These are phyloP conservation scores for Zootoca vivipara DNA, from an alignment of 2,113 vertebrate species.

Conservation along the genomic window DNA sequence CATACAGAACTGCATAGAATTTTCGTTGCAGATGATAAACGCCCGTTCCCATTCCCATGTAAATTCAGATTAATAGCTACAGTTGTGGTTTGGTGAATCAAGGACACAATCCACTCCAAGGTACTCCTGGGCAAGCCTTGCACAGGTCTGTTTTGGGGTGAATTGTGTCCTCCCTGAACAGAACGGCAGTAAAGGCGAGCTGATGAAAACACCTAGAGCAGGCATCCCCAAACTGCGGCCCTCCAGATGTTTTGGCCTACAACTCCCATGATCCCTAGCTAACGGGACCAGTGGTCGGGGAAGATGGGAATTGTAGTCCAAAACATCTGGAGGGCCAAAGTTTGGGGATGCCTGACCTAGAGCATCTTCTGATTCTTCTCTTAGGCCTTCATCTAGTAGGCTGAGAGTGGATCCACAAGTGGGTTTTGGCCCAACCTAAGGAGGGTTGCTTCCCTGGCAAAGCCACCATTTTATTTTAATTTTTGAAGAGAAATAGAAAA, in stretches of 20 bases:
- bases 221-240: not conserved
- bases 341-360: not conserved
- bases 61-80: not conserved
- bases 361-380: not conserved
- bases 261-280: too few species aligned
- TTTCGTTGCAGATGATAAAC: not conserved
- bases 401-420: not conserved
- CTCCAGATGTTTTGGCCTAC: too few species aligned
- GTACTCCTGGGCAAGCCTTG: not conserved
- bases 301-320: too few species aligned
- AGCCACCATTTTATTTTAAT: not conserved
- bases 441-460: not conserved
- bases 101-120: not conserved
- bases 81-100: not conserved
- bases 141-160: not conserved
- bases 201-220: not conserved
- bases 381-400: not conserved
- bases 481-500: too few species aligned
- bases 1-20: not conserved
- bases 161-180: not conserved
- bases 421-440: not conserved
- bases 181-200: not conserved
- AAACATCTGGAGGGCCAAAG: too few species aligned
- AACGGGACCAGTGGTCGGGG: too few species aligned
- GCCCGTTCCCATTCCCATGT: not conserved